These are phyloP conservation scores for Tinamus guttatus DNA, from an alignment of 2,113 vertebrate genomes.

Conservation along the genomic window DNA sequence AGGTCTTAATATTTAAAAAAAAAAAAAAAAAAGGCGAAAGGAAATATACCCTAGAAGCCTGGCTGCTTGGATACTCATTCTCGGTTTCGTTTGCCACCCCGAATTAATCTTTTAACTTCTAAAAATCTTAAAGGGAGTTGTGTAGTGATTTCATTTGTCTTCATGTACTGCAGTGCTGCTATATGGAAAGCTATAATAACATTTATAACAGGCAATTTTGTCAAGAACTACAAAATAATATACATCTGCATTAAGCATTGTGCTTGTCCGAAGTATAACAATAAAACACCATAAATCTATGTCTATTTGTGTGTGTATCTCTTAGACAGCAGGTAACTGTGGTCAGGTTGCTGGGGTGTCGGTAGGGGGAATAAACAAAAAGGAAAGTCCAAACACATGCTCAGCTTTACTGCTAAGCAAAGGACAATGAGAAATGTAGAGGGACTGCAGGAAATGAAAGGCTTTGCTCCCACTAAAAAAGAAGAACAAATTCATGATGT, in stretches of 20 bases:
- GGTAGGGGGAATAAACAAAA: conserved; percentile 24
- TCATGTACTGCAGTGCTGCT: background rate
- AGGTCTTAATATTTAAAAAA: conserved; percentile 67
- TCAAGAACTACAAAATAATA: conserved; percentile 50
- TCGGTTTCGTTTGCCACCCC: conserved; percentile 47
- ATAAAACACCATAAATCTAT: conserved; percentile 26
- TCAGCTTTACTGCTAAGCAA: conserved; percentile 41
- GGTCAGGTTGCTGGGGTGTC: background rate
- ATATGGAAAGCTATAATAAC: conserved; percentile 51
- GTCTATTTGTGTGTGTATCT: conserved; percentile 57
- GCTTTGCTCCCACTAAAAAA: background rate
- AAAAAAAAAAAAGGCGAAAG: conserved; percentile 49
- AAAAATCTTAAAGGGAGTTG: conserved; percentile 34
- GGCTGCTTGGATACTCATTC: conserved; percentile 43
- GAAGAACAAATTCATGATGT: conserved; percentile 2
- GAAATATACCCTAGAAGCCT: background rate
- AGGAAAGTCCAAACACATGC: conserved; percentile 3
- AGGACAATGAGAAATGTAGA: conserved; percentile 35
- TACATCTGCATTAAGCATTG: conserved; percentile 72
- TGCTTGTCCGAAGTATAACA: conserved; percentile 54
- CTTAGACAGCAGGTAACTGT: conserved; percentile 42
- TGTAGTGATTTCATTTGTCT: conserved; percentile 36
- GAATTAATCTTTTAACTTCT: conserved; percentile 70
- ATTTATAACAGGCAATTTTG: conserved; percentile 67
- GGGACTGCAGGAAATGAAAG: background rate